Percentiles rank a stretch among this genome's conserved stretches.
Conservation (phyloP, 2,888 invertebrate genomes). For the Macrostomum cliftonense region DNA sequence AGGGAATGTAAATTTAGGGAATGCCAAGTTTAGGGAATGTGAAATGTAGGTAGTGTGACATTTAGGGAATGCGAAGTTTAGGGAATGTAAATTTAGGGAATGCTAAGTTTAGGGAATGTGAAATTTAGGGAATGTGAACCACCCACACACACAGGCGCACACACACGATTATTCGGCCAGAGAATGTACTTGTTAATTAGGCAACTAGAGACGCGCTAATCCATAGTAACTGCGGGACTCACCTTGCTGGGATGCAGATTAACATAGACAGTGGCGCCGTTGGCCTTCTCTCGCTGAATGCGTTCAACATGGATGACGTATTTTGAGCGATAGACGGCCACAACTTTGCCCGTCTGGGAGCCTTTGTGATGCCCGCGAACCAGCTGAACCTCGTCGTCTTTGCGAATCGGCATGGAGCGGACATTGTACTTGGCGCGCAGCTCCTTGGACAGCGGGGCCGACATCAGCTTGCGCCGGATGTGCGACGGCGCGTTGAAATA, state of each 20-base stretch:
- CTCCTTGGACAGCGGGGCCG: conserved; percentile 88
- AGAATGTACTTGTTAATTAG: too few species aligned
- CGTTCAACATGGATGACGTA: conserved; percentile 96
- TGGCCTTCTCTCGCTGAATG: conserved; percentile 96
- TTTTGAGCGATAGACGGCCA: conserved; percentile 94
- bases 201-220: too few species aligned
- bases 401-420: conserved; percentile 89
- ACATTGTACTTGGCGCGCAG: conserved; percentile 91
- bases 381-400: conserved; percentile 98
- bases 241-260: conserved; percentile 98
- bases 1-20: too few species aligned
- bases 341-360: conserved; percentile 92
- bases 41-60: too few species aligned
- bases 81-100: too few species aligned
- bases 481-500: conserved; percentile 98
- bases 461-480: conserved; percentile 65
- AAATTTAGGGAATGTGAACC: too few species aligned
- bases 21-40: too few species aligned
- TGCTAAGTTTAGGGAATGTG: too few species aligned
- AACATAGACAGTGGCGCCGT: conserved; percentile 89
- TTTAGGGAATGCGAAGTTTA: too few species aligned
- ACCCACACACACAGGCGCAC: too few species aligned
- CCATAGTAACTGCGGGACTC: too few species aligned
- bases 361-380: conserved; percentile 89
- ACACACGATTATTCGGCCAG: too few species aligned